Conservation (phyloP, 2,113 vertebrate genomes). For the Mellivora capensis region DNA sequence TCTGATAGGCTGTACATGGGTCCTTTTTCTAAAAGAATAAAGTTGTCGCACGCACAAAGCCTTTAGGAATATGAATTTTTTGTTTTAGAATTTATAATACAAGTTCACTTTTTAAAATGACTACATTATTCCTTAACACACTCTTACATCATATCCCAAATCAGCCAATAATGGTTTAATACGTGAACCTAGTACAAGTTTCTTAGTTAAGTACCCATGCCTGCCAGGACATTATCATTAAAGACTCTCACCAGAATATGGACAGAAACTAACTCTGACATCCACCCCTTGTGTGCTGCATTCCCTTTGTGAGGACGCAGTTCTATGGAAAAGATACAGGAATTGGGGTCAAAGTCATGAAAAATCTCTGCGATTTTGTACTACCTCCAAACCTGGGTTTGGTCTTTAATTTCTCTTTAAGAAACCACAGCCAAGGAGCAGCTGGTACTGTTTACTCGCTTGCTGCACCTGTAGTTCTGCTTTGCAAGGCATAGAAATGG, state of each 20-base stretch:
- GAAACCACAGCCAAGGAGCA: background rate
- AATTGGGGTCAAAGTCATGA: background rate
- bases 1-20: background rate
- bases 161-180: background rate
- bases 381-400: constrained; percentile 2
- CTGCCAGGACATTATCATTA: background rate
- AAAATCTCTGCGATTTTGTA: background rate
- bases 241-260: background rate
- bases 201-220: background rate
- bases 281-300: background rate
- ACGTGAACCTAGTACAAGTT: background rate
- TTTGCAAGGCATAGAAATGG: constrained; percentile 70
- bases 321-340: background rate
- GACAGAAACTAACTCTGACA: background rate
- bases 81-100: background rate
- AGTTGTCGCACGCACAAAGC: background rate
- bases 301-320: background rate
- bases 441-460: constrained; percentile 60
- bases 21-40: constrained; percentile 9
- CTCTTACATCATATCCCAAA: background rate
- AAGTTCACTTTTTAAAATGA: background rate
- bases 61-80: background rate
- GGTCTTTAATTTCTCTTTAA: constrained; percentile 59
- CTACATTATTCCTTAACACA: background rate
- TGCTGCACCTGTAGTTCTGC: constrained; percentile 63